Percentiles rank a stretch among this genome's conserved stretches.
Conservation (phyloP, 2,113 vertebrate species). For the Eulacestoma nigropectus region DNA sequence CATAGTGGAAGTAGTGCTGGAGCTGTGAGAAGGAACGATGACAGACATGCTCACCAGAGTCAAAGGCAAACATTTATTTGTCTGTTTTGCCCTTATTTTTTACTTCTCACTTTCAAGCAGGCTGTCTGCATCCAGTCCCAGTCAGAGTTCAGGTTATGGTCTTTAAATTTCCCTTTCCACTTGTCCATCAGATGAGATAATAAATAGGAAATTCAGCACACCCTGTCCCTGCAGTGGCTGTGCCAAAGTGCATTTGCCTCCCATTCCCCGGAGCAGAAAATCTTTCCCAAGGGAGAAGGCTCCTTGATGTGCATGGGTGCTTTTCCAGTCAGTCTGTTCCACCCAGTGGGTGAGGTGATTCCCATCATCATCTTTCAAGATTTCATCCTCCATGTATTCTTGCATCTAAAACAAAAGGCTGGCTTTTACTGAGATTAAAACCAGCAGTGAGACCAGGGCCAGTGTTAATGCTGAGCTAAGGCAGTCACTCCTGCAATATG, state of each 20-base stretch:
- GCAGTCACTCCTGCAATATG: neutral
- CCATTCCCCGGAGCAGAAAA: neutral
- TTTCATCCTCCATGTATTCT: neutral
- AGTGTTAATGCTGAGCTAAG: neutral
- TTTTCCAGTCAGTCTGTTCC: neutral
- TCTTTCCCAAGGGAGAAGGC: neutral
- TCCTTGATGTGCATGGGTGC: neutral
- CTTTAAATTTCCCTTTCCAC: neutral
- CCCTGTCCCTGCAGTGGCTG: neutral
- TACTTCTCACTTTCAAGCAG: neutral
- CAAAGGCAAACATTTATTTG: neutral
- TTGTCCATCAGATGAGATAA: neutral
- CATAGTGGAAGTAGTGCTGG: neutral
- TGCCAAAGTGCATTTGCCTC: neutral
- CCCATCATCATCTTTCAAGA: neutral
- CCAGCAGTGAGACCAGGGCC: neutral
- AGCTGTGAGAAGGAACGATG: neutral
- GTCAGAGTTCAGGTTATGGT: neutral
- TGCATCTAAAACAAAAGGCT: neutral
- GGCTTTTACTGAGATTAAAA: neutral
- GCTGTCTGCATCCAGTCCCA: neutral
- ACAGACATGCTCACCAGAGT: neutral
- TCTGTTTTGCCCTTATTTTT: neutral
- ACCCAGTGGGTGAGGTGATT: neutral
- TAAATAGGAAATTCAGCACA: neutral